Percentiles rank a stretch among this genome's conserved stretches.
Conservation (phyloP, 2,113 vertebrate genomes). For the Scolopax mira region DNA sequence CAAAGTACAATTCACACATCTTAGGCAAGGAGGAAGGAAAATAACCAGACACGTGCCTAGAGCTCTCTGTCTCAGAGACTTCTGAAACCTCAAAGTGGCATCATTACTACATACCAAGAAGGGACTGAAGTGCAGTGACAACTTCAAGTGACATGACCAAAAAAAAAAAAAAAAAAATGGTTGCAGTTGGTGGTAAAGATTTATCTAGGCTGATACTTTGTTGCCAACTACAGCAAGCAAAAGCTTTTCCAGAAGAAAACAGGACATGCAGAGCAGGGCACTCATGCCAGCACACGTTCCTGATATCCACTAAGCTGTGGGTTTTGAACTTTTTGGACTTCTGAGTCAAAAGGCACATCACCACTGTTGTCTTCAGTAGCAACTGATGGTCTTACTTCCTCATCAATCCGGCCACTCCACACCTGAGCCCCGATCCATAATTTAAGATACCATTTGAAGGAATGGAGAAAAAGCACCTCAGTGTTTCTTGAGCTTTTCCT, state of each 20-base stretch:
- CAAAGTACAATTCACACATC: neutral
- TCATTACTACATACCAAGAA: neutral
- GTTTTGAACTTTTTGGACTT: neutral
- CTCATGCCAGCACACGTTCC: neutral
- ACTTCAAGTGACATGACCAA: neutral
- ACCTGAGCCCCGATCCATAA: neutral
- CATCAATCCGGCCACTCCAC: neutral
- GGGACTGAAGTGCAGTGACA: neutral
- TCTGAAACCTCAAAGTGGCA: neutral
- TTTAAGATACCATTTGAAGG: neutral
- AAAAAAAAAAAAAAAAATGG: neutral
- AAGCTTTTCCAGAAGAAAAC: neutral
- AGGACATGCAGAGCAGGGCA: neutral
- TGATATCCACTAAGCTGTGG: neutral
- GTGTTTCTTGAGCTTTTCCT: neutral
- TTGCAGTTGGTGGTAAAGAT: neutral
- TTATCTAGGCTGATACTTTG: neutral
- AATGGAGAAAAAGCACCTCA: neutral
- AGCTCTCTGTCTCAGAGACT: neutral
- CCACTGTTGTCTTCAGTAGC: neutral
- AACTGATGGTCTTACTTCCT: neutral
- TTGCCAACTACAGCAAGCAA: neutral
- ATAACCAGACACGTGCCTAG: neutral
- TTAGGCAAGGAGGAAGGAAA: neutral
- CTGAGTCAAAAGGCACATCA: neutral